phyloP scores from a whole-genome alignment of 2,113 vertebrate species.

The Pomatorhinus ruficollis region DNA sequence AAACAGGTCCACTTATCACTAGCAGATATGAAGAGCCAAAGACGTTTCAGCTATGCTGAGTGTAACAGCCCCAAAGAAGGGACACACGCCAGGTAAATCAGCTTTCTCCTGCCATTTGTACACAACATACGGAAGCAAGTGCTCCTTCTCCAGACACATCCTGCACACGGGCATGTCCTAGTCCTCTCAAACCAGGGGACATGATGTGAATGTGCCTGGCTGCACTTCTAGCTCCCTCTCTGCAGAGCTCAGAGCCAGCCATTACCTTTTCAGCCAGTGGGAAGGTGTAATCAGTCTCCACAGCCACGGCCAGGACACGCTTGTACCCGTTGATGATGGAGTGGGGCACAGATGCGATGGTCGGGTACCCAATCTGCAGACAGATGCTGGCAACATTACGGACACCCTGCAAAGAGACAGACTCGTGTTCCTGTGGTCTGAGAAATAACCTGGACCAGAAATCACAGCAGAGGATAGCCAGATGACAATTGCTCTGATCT shows the following conservation, averaged over 20 bases:
- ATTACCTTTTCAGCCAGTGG: slow-evolving; percentile 95
- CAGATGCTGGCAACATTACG: slow-evolving; percentile 95
- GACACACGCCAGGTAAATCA: too few relatives aligned
- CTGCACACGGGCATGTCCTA: rapidly evolving
- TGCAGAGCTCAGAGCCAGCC: not conserved
- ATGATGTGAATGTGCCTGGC: rapidly evolving
- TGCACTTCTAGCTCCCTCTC: rapidly evolving
- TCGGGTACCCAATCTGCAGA: slow-evolving; percentile 97
- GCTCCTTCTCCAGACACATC: not conserved
- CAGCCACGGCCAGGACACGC: slow-evolving; percentile 89
- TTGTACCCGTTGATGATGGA: slow-evolving; percentile 96
- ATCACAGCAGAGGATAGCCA: rapidly evolving
- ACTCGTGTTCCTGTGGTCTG: not conserved
- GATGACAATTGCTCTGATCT: too few relatives aligned
- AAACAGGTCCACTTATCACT: rapidly evolving
- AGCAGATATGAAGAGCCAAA: rapidly evolving
- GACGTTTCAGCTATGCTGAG: not conserved
- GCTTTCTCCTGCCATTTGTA: not conserved
- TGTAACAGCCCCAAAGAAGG: rapidly evolving
- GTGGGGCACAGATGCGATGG: slow-evolving; percentile 93
- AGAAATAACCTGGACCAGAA: not conserved
- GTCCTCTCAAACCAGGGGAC: not conserved
- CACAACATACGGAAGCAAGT: rapidly evolving
- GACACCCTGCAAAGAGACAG: slow-evolving; percentile 81
- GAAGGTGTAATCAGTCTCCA: slow-evolving; percentile 96